Base-by-base conservation (phyloP, 2,113 vertebrate genomes). In the Alectura lathami region DNA sequence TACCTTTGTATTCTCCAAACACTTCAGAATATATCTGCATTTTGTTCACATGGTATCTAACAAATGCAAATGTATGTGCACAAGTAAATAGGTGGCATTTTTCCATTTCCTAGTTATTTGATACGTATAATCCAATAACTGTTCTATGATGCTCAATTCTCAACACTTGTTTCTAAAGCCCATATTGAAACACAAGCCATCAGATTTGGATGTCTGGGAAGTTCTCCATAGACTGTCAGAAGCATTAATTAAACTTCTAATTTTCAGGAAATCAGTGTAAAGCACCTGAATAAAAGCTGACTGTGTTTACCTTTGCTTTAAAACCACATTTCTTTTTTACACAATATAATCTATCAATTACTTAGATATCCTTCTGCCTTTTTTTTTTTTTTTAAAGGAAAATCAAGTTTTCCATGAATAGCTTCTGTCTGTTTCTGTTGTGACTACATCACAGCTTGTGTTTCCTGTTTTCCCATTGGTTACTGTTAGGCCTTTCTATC, bases 21-120 rank as follows among this genome's bases (percentile, higher is more conserved):
- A 56, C 43, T 89, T 93, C 54, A 42, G 22, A 62, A 72, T 50
- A 36, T 32, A 88, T 59, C 79, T 72, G 57, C 8, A 8, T 86
- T 86, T 42, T 14, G 36, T 72, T 94, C 91, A 85, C 69, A 83
- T 82, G 42, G 42, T 69, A 79, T 63, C 95, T 89, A 94, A 94
- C 48, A 72, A 88, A 68, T 69, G 20, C 34, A 73, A 84, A 47
- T 57, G 60, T 64, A 63, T 24, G 50, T 30, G 57, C 40, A 87
- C 68, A 88, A 72, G 73, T 95, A 94, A 26, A 17, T 66, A 51
- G 43, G 36, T 13, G 14, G 70, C 51, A 83, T 87, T 93, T 89
- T 75, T 90, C 67, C 53, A 90, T 72, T 93, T 95, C 67, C 86
- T 95, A 95, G 78, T 86, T 91, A 56, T 50, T 83, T 6, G 3